Conservation (phyloP, 2,797 vertebrate genomes). For the Darevskia mixta region DNA sequence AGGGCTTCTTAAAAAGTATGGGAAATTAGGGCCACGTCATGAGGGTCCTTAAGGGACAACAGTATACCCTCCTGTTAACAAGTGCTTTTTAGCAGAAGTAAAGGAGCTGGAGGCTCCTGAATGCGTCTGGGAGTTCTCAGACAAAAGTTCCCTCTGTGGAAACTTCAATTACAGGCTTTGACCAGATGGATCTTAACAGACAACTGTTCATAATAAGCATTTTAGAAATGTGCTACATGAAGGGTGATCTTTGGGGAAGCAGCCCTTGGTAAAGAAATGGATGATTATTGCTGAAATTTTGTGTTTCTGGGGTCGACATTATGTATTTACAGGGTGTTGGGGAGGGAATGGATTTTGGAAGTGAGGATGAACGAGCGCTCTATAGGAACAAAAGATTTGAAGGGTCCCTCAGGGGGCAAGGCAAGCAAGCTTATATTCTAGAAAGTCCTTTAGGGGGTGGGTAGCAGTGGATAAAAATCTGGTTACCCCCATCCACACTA, state of each 20-base stretch:
- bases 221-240: neutral
- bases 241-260: too few relatives aligned
- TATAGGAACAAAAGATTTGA: neutral
- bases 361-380: neutral
- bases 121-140: neutral
- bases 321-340: too few relatives aligned
- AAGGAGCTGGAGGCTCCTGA: too few relatives aligned
- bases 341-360: neutral
- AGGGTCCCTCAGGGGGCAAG: neutral
- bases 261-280: neutral
- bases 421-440: neutral
- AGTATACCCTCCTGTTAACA: neutral
- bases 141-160: neutral
- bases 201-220: neutral
- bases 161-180: neutral
- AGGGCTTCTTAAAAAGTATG: neutral
- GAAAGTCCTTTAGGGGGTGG: neutral
- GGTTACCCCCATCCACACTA: rapidly evolving
- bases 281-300: neutral
- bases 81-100: neutral
- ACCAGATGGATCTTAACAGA: neutral
- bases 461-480: neutral
- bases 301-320: neutral
- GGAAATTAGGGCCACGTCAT: neutral
- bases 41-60: neutral